Evolutionary conservation across 2,113 vertebrate species (phyloP), one percentile per base, ranked within the genome.

Genomic region (Clinocottus analis): DNA sequence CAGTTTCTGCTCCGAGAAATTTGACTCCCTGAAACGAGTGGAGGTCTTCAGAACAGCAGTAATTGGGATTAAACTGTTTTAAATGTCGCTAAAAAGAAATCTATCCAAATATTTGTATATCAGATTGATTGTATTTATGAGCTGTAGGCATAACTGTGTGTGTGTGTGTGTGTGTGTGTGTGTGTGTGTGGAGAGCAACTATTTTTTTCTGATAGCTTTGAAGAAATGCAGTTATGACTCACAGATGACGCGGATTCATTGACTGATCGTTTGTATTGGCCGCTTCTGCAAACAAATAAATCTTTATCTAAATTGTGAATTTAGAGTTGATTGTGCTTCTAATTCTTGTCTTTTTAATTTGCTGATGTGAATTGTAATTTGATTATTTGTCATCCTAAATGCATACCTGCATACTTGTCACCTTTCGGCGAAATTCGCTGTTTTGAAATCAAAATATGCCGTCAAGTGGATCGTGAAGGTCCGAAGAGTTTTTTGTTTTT

Each of bases 121-220:
- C 89, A 93, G 93, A 93, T 90, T 90, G 90, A 94, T 90, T 94
- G 92, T 95, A 95, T 93, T 94, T 94, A 95, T 94, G 90, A 90
- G 80, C 81, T 92, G 69, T 91, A 89, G 89, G 84, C 79, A 79
- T 72, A 73, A 77, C 61, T 37, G 63, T 83, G 86, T 67, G 72
- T 55, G 60, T 21, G 66, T 27, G 69, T 25, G 63, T 27, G 75
- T 33, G 70, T 67, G 87, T 73, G 82, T 85, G 87, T 67, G 72
- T 55, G 60, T 21, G 37, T 27, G 69, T 75, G 82, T 87, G 88
- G 58, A 80, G n/a, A 89, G 73, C 69, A 76, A 86, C 59, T 77
- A 77, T 83, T 79, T 86, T 70, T 86, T 75, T 80, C 84, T 87
- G 90, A 89, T 87, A 67, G 80, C 84, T 89, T 90, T 89, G 78